Evolutionary conservation across 2,113 vertebrate species (phyloP), one percentile per base, ranked within the genome.

Genomic region (Sinocyclocheilus anshuiensis): DNA sequence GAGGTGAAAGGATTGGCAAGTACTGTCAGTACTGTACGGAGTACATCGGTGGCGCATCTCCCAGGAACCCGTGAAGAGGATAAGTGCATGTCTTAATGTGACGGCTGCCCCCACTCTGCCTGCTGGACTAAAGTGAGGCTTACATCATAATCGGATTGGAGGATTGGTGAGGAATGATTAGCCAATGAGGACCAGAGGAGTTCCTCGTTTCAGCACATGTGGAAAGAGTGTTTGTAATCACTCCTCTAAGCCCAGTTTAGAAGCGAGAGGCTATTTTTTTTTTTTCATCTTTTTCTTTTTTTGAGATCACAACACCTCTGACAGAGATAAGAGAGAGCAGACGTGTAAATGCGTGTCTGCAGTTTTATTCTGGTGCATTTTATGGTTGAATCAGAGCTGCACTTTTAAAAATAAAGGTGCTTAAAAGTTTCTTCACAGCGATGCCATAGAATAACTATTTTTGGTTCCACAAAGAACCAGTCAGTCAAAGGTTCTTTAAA

Each of bases 131-230:
- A 36, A 42, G 82, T 85, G 78, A 85, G 78, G 48, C 74, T 90
- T 90, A 85, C 39, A 29, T 86, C 89, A 87, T 94, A 93, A 95
- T 93, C 93, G 91, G 93, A 93, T 94, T 93, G 89, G 10, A 74
- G 89, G 92, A 92, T 93, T 92, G 92, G 88, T 84, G 85, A 74
- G 86, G 50, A 42, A 87, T 85, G 86, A 88, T 93, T 92, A 92
- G 90, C 89, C 86, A 88, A 83, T 86, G 84, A 88, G 89, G 87
- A 88, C 88, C 77, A 92, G 88, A 79, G 18, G 53, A 82, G 82
- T 59, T 69, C 78, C 86, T 63, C 29, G 36, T 85, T 84, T 78
- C 42, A 63, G 63, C 42, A 80, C 26, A 55, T 67, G n/a, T 48
- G 24, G 6, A 20, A 33, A 4, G n/a, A 6, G 29, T 79, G 53